phyloP scores from a whole-genome alignment of 2,888 invertebrate species.

The Acrocyrtus sp. region DNA sequence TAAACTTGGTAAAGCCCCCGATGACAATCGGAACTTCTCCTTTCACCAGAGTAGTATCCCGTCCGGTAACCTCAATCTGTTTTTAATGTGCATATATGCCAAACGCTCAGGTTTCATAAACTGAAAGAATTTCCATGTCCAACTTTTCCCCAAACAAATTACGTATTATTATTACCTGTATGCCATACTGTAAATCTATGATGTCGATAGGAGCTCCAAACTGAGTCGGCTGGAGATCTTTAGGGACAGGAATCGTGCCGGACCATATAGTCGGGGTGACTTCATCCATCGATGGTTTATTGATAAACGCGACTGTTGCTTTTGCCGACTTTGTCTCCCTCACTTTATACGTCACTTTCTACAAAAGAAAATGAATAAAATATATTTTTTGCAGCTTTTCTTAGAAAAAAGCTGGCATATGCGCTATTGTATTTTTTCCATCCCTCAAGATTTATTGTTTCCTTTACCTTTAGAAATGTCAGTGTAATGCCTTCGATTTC shows the following conservation, averaged over 20 bases:
- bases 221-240: constrained; percentile 52
- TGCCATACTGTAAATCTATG: constrained; percentile 51
- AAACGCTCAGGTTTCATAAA: too few species aligned
- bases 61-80: constrained; percentile 47
- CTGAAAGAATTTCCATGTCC: too few species aligned
- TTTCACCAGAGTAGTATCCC: constrained; percentile 37
- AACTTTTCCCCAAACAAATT: too few species aligned
- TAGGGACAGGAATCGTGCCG: constrained; percentile 49
- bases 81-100: too few species aligned
- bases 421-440: constrained; percentile 7
- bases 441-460: too few species aligned
- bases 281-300: constrained; percentile 55
- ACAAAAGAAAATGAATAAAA: background rate
- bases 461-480: constrained; percentile 55
- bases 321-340: constrained; percentile 55
- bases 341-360: constrained; percentile 56
- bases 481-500: constrained; percentile 53
- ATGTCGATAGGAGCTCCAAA: constrained; percentile 55
- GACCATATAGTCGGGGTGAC: constrained; percentile 54
- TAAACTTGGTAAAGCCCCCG: constrained; percentile 47
- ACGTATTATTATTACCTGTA: constrained; percentile 50
- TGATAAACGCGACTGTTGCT: constrained; percentile 52
- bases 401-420: background rate
- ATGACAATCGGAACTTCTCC: constrained; percentile 50
- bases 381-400: background rate